A percentile compares a stretch with the other conserved stretches of the same genome.
Conservation (phyloP, 2,113 vertebrate species). For the Erinaceus europaeus region DNA sequence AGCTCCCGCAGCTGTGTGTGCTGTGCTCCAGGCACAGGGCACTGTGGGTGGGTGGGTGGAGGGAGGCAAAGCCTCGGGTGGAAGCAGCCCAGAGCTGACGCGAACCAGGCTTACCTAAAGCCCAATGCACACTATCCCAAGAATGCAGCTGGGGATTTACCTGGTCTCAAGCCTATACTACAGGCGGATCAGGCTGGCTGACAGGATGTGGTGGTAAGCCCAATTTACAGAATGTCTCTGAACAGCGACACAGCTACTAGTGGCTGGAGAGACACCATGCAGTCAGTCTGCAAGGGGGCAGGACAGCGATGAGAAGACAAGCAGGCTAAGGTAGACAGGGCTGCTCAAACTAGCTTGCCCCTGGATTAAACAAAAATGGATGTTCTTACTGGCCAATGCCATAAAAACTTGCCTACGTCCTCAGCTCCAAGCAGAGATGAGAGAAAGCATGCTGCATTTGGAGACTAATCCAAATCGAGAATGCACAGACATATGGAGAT, state of each 20-base stretch:
- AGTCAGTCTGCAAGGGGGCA: not conserved
- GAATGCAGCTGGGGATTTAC: not conserved
- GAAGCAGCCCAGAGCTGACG: not conserved
- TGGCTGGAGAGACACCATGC: not conserved
- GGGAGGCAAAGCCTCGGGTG: too few species aligned
- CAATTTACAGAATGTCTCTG: too few species aligned
- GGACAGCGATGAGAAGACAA: too few species aligned
- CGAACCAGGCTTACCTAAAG: not conserved
- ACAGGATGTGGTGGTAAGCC: not conserved
- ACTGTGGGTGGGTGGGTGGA: too few species aligned
- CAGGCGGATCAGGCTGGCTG: not conserved
- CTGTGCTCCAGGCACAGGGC: too few species aligned
- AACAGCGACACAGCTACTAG: not conserved
- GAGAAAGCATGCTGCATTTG: too few species aligned
- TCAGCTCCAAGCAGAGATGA: too few species aligned
- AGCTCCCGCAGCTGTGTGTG: not conserved
- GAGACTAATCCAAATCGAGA: too few species aligned
- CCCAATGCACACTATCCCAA: not conserved
- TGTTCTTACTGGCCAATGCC: too few species aligned
- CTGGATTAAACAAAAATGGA: not conserved
- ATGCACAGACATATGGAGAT: not conserved
- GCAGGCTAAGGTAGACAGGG: not conserved
- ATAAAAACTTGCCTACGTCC: too few species aligned
- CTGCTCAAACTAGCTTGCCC: not conserved
- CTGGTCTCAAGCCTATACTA: not conserved